Conservation (phyloP, 2,888 invertebrate species). For the Colletes collaris region DNA sequence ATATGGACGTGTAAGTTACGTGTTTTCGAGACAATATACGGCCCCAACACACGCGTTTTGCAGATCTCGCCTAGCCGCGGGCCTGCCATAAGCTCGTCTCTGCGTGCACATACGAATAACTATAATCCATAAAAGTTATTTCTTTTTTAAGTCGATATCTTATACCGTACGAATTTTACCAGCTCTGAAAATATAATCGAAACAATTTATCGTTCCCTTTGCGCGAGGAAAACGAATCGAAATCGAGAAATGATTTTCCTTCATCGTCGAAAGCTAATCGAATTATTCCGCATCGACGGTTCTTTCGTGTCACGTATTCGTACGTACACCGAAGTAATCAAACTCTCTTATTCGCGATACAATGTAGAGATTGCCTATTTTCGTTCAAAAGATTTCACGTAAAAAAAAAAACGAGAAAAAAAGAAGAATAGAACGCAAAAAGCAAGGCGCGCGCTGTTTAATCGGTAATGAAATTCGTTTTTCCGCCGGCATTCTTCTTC, state of each 20-base stretch:
- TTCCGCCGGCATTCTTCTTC: slow-evolving; percentile 19
- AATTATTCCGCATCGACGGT: background rate
- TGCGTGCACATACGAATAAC: no score
- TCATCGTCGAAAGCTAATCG: background rate
- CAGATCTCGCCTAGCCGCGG: no score
- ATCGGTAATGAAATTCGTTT: slow-evolving; percentile 47
- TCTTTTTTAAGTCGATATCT: no score
- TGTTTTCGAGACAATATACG: no score
- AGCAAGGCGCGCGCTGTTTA: slow-evolving; percentile 25
- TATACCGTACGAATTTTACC: background rate
- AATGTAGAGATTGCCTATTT: slow-evolving; percentile 7
- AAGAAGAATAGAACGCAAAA: slow-evolving; percentile 11
- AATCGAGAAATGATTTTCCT: background rate
- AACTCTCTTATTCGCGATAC: slow-evolving; percentile 27
- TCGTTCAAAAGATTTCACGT: slow-evolving; percentile 17
- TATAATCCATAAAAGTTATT: no score
- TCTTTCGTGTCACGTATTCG: background rate
- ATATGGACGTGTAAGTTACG: no score
- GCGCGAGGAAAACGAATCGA: background rate
- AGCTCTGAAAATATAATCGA: background rate
- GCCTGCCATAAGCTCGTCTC: no score
- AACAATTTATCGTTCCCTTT: background rate
- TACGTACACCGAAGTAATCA: slow-evolving; percentile 24
- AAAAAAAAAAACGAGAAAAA: slow-evolving; percentile 16
- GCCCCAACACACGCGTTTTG: no score